phyloP scores from a whole-genome alignment of 2,888 invertebrate species.

The Melanotus villosus region DNA sequence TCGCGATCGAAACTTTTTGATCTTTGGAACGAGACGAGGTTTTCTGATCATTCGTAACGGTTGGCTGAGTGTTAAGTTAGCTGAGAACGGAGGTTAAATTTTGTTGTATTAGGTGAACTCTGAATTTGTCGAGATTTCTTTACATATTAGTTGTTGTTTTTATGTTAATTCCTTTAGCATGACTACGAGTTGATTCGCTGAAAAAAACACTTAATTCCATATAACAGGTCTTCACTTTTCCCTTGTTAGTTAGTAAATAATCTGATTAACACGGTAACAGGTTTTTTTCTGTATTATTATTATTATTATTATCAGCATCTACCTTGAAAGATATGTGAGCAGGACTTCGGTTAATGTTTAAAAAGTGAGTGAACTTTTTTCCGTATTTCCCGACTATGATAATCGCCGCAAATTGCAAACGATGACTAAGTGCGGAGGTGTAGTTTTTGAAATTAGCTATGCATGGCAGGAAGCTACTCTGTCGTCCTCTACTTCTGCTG shows the following conservation, averaged over 20 bases:
- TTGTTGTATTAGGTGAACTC: no score
- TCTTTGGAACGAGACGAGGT: no score
- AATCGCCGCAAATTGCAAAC: slow-evolving; percentile 26
- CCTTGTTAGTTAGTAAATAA: background rate
- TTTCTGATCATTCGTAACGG: no score
- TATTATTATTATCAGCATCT: no score
- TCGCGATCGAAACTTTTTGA: no score
- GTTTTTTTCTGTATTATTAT: slow-evolving; percentile 11
- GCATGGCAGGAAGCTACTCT: slow-evolving; percentile 33
- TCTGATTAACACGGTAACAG: background rate
- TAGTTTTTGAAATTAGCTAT: slow-evolving; percentile 34
- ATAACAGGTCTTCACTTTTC: background rate
- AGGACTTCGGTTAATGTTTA: slow-evolving; percentile 1
- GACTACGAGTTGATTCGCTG: background rate
- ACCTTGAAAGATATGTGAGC: background rate
- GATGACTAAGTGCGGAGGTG: slow-evolving; percentile 45
- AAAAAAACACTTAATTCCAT: background rate
- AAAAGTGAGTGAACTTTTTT: slow-evolving; percentile 14
- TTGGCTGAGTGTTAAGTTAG: no score
- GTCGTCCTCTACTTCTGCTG: slow-evolving; percentile 26
- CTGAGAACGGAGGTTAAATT: no score
- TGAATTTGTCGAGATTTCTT: no score
- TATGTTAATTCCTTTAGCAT: background rate
- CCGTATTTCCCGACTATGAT: slow-evolving; percentile 20
- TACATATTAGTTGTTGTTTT: no score